A percentile compares a stretch with the other conserved stretches of the same genome.
Conservation (phyloP, 2,113 vertebrate genomes). For the Eulacestoma nigropectus region DNA sequence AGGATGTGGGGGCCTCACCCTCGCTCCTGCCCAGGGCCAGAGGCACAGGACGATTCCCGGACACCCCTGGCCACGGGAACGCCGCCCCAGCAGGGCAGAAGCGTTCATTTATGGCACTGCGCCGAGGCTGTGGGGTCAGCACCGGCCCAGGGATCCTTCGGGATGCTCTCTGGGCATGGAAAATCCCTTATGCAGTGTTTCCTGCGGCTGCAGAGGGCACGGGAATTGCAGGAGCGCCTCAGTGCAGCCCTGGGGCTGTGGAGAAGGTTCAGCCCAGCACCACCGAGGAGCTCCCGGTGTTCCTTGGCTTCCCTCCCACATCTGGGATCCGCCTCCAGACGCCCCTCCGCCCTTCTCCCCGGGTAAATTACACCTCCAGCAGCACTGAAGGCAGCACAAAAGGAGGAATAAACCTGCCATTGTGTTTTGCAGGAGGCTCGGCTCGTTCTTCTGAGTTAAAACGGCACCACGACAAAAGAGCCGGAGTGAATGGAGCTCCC, state of each 20-base stretch:
- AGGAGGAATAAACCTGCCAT: slow-evolving; percentile 30
- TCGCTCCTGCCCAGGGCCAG: neutral
- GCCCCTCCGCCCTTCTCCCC: neutral
- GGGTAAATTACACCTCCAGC: neutral
- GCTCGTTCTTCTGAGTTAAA: slow-evolving; percentile 7
- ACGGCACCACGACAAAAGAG: slow-evolving; percentile 1
- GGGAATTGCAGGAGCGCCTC: neutral
- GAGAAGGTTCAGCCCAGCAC: neutral
- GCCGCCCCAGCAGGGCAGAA: rapidly evolving
- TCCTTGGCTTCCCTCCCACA: neutral
- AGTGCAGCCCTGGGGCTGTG: neutral
- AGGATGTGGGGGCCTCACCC: neutral
- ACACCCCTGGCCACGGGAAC: too few relatives aligned
- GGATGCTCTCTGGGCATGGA: neutral
- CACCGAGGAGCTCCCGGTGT: neutral
- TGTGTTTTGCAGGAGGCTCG: neutral
- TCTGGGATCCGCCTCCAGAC: neutral
- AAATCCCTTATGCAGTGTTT: neutral
- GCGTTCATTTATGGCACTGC: neutral
- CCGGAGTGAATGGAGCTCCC: slow-evolving; percentile 26
- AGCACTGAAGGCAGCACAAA: neutral
- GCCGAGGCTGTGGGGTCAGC: neutral
- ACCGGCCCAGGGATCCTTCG: neutral
- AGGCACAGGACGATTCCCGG: neutral
- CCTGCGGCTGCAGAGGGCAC: neutral